A percentile compares a stretch with the other conserved stretches of the same genome.
These are phyloP conservation scores for Paradoxurus hermaphroditus DNA, from an alignment of 2,113 vertebrate genomes.

Conservation along the genomic window DNA sequence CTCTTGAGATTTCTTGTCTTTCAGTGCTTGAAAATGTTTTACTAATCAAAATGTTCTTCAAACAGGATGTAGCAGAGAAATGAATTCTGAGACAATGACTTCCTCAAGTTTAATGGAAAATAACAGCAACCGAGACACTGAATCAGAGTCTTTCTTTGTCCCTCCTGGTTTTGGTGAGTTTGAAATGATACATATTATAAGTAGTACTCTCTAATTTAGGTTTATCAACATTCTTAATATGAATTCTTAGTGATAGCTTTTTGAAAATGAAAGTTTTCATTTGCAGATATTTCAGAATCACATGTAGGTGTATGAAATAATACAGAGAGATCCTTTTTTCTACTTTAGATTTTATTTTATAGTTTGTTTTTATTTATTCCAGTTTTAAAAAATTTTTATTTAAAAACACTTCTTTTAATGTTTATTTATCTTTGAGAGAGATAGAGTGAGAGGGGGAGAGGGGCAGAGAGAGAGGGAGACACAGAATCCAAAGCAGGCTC, in stretches of 20 bases:
- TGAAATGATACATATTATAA: background rate
- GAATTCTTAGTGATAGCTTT: background rate
- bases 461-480: no score
- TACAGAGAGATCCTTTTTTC: background rate
- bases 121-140: background rate
- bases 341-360: no score
- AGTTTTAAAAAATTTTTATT: no score
- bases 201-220: constrained; percentile 5
- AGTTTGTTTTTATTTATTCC: no score
- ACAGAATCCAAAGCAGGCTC: no score
- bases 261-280: background rate
- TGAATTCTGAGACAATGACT: background rate
- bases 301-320: background rate
- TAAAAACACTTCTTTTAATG: background rate
- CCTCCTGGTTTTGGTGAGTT: background rate
- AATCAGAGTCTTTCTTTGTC: background rate
- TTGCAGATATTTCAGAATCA: constrained; percentile 27
- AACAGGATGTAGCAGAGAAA: background rate
- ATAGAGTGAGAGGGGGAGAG: no score
- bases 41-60: constrained; percentile 43
- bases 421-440: no score
- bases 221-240: background rate
- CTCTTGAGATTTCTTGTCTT: constrained; percentile 21
- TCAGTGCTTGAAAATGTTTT: constrained; percentile 32
- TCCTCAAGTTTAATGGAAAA: background rate